phyloP scores from a whole-genome alignment of 2,888 invertebrate genomes.

The Keiferia lycopersicella region DNA sequence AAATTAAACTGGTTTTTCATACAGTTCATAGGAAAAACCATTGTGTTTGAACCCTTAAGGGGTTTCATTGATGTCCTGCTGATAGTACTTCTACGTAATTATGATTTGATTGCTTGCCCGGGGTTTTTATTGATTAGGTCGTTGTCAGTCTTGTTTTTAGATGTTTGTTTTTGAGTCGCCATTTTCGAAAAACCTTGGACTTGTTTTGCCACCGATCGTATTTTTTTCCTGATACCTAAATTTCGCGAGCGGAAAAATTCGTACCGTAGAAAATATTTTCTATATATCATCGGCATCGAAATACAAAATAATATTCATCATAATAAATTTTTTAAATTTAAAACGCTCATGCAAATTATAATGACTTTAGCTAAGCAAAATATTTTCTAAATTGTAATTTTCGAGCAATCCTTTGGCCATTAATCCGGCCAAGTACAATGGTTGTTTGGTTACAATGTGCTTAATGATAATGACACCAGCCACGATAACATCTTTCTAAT shows the following conservation, averaged over 20 bases:
- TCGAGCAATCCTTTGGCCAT: constrained; percentile 51
- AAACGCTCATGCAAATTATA: background rate
- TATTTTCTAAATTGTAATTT: constrained; percentile 43
- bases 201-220: background rate
- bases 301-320: too few species aligned
- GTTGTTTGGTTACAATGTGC: constrained; percentile 60
- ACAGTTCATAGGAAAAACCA: too few species aligned
- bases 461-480: constrained; percentile 52
- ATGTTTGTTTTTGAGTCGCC: background rate
- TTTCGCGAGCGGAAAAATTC: background rate
- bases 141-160: constrained; percentile 26
- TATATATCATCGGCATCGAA: too few species aligned
- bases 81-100: constrained; percentile 40
- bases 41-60: too few species aligned
- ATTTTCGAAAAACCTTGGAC: background rate
- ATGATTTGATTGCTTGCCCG: constrained; percentile 64
- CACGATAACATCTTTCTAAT: constrained; percentile 56
- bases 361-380: constrained; percentile 5
- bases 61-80: background rate
- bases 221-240: background rate
- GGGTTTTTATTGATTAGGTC: constrained; percentile 51
- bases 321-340: background rate
- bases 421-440: constrained; percentile 50
- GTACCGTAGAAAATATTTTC: background rate
- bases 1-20: too few species aligned